A percentile compares a stretch with the other conserved stretches of the same genome.
These are phyloP conservation scores for Mythimna albipuncta DNA, from an alignment of 2,888 invertebrate species.

Conservation along the genomic window DNA sequence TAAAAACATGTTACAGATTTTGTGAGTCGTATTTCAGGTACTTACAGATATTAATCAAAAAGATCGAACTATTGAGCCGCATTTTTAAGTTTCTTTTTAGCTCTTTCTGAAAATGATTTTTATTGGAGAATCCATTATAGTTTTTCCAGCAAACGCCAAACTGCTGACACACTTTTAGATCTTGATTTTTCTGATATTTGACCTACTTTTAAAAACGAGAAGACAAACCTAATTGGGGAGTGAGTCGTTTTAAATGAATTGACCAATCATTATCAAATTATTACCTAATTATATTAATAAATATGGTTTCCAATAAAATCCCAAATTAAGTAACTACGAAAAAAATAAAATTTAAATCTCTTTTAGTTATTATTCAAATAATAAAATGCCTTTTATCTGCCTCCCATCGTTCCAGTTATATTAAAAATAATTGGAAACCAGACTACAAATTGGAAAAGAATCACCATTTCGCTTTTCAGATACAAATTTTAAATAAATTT, in stretches of 20 bases:
- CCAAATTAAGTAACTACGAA: background rate
- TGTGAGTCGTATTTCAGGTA: background rate
- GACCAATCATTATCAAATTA: background rate
- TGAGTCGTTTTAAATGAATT: background rate
- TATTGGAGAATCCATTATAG: slow-evolving; percentile 18
- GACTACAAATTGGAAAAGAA: slow-evolving; percentile 56
- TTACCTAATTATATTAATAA: background rate
- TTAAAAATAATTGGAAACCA: slow-evolving; percentile 65
- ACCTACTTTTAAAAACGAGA: background rate
- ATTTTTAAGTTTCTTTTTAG: slow-evolving; percentile 19
- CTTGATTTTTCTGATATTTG: slow-evolving; percentile 3
- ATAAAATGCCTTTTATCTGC: slow-evolving; percentile 54
- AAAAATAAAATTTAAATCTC: slow-evolving; percentile 13
- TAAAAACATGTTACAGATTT: too few relatives aligned
- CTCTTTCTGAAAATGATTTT: slow-evolving; percentile 15
- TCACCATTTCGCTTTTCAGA: slow-evolving; percentile 50
- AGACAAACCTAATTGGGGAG: background rate
- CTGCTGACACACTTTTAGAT: slow-evolving; percentile 22
- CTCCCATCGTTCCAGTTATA: slow-evolving; percentile 49
- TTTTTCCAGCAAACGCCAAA: slow-evolving; percentile 27
- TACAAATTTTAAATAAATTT: slow-evolving; percentile 58
- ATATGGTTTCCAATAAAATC: slow-evolving; percentile 7
- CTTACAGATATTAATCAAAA: background rate
- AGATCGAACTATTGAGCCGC: background rate
- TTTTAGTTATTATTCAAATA: slow-evolving; percentile 42